A percentile compares a stretch with the other conserved stretches of the same genome.
These are phyloP conservation scores for Busseola fusca DNA, from an alignment of 2,888 invertebrate genomes.

Conservation along the genomic window DNA sequence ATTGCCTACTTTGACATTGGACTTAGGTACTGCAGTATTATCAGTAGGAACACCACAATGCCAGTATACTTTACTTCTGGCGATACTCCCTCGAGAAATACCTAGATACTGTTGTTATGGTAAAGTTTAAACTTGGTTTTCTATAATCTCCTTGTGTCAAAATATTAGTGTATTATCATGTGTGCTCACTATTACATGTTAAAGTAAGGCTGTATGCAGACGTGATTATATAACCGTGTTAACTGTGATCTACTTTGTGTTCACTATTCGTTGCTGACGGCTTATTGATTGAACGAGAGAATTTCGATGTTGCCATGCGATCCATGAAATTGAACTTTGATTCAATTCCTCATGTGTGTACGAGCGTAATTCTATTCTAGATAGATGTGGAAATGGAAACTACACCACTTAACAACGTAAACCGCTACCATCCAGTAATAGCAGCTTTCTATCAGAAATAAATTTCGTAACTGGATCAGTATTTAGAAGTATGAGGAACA, in stretches of 20 bases:
- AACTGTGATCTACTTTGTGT: constrained; percentile 7
- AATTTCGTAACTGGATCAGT: background rate
- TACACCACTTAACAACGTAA: background rate
- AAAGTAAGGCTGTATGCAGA: constrained; percentile 5
- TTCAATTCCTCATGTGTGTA: constrained; percentile 28
- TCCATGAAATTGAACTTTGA: constrained; percentile 33
- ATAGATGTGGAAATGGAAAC: background rate
- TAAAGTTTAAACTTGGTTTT: background rate
- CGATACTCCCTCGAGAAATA: background rate
- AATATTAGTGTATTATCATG: background rate
- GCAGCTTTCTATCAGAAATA: background rate
- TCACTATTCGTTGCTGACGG: constrained; percentile 6
- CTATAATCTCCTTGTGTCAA: background rate
- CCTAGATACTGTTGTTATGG: background rate
- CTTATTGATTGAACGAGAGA: constrained; percentile 19
- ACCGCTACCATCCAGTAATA: background rate
- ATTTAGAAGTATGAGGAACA: no score
- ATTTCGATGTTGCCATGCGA: background rate
- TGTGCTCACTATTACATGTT: no score
- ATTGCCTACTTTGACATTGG: background rate
- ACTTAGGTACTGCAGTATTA: background rate
- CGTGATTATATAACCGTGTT: constrained; percentile 1
- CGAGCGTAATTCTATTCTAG: constrained; percentile 2
- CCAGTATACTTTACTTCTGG: background rate
- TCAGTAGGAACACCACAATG: background rate